Conservation (phyloP, 2,797 vertebrate genomes). For the Leucoraja ocellata region DNA sequence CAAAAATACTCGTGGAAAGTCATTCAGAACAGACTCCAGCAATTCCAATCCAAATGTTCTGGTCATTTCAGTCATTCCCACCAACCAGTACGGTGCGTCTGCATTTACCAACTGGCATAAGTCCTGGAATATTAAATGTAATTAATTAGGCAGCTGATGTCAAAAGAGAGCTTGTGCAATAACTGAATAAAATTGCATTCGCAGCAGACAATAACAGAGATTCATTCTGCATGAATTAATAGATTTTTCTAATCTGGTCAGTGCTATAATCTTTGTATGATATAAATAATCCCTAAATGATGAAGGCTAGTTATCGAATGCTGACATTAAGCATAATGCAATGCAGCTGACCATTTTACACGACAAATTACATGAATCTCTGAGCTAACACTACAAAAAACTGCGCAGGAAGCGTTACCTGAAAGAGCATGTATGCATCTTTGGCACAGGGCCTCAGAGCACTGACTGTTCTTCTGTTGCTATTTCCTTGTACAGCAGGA, state of each 20-base stretch:
- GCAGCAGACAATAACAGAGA: neutral
- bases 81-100: constrained; percentile 95
- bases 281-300: too few relatives aligned
- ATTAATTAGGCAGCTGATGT: neutral
- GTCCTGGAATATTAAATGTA: constrained; percentile 64
- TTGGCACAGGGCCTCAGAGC: constrained; percentile 92
- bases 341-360: neutral
- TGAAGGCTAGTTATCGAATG: neutral
- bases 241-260: neutral
- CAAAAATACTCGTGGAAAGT: constrained; percentile 91
- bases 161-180: neutral
- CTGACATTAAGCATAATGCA: neutral
- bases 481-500: constrained; percentile 78
- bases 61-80: constrained; percentile 99
- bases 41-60: constrained; percentile 93
- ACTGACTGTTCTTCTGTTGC: constrained; percentile 86
- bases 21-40: constrained; percentile 93
- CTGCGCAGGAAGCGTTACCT: constrained; percentile 62
- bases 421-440: constrained; percentile 98
- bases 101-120: constrained; percentile 96
- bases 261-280: neutral
- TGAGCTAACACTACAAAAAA: constrained; percentile 37
- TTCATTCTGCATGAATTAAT: neutral
- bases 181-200: neutral
- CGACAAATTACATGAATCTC: too few relatives aligned